A percentile compares a stretch with the other conserved stretches of the same genome.
These are phyloP conservation scores for Drosophila orena DNA, from an alignment of 1,140 invertebrate species.

Conservation along the genomic window DNA sequence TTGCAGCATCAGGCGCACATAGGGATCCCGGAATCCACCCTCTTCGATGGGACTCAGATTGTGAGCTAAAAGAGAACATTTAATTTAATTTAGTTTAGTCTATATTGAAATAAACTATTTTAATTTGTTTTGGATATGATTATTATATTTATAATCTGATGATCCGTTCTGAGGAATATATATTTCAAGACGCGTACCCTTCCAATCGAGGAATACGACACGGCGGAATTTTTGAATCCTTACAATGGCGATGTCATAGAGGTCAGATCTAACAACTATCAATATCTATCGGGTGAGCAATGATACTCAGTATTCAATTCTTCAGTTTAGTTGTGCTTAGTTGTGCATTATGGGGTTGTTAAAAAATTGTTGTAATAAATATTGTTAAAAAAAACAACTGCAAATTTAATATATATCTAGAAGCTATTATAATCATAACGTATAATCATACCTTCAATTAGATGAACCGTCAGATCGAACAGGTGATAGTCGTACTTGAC, in stretches of 20 bases:
- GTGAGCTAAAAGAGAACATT: slow-evolving; percentile 87
- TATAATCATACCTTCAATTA: slow-evolving; percentile 91
- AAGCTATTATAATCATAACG: neutral
- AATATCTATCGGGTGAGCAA: neutral
- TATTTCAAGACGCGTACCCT: neutral
- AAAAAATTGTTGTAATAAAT: neutral
- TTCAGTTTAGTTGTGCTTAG: neutral
- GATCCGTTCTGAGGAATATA: neutral
- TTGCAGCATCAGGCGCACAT: slow-evolving; percentile 90
- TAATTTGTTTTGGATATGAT: too few relatives aligned
- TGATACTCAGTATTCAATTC: neutral
- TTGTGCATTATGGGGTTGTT: too few relatives aligned
- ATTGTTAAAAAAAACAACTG: neutral
- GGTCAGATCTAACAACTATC: neutral
- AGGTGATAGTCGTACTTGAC: slow-evolving; percentile 95
- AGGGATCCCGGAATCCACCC: slow-evolving; percentile 94
- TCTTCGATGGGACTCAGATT: slow-evolving; percentile 92
- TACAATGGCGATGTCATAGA: neutral
- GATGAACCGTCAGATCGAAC: slow-evolving; percentile 93
- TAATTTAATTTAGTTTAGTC: too few relatives aligned
- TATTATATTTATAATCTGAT: too few relatives aligned
- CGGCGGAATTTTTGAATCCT: neutral
- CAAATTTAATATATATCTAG: neutral
- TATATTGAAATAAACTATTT: too few relatives aligned
- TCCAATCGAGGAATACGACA: neutral